These are phyloP conservation scores for Paedocypris micromegethes DNA, from an alignment of 2,797 vertebrate species.

Conservation along the genomic window DNA sequence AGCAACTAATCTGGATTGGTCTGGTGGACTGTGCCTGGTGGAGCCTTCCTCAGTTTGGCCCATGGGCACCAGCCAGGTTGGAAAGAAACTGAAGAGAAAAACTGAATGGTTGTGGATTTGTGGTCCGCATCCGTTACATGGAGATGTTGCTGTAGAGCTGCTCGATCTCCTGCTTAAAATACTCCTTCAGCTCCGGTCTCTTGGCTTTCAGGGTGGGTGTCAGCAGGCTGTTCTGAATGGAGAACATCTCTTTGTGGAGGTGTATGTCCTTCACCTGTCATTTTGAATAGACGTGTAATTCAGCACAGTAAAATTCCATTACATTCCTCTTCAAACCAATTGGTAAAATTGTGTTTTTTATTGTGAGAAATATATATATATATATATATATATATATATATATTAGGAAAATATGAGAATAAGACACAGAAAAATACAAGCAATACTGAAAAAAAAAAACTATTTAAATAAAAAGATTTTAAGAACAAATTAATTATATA, in stretches of 20 bases:
- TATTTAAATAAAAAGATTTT: too few relatives aligned
- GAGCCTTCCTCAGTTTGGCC: conserved; percentile 26
- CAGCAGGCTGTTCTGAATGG: conserved; percentile 88
- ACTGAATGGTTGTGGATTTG: conserved; percentile 60
- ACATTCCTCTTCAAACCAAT: too few relatives aligned
- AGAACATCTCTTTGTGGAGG: conserved; percentile 90
- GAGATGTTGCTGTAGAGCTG: conserved; percentile 86
- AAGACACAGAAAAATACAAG: too few relatives aligned
- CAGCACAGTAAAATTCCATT: too few relatives aligned
- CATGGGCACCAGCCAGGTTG: conserved; percentile 37
- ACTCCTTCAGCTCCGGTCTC: conserved; percentile 89
- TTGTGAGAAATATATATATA: too few relatives aligned
- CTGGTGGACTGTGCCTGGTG: conserved; percentile 42
- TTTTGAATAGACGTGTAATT: too few relatives aligned
- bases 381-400: too few relatives aligned
- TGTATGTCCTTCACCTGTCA: conserved; percentile 92
- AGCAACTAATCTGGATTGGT: conserved; percentile 21
- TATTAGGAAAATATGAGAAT: too few relatives aligned
- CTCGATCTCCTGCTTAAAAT: conserved; percentile 88
- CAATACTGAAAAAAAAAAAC: too few relatives aligned
- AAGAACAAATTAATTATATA: too few relatives aligned
- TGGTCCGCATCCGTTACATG: conserved; percentile 64
- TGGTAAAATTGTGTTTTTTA: too few relatives aligned
- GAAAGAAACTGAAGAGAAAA: conserved; percentile 45
- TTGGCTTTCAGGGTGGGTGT: conserved; percentile 95